Evolutionary conservation across 1,140 invertebrate species (phyloP).

Genomic region (Zeugodacus cucurbitae): DNA sequence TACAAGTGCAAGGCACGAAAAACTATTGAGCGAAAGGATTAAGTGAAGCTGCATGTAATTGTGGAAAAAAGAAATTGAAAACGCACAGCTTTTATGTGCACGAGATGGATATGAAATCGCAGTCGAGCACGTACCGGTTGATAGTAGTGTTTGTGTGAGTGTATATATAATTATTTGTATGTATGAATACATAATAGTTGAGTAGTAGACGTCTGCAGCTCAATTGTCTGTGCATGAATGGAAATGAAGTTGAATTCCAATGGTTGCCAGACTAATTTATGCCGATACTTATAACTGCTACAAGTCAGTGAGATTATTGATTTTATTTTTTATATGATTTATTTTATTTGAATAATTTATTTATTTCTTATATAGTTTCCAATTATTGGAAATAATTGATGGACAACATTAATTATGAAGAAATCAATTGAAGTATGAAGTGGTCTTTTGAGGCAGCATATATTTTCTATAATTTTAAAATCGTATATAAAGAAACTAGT

Average conservation of each 20-base stretch:
- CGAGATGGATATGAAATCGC: neutral
- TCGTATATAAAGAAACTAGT: too few relatives aligned
- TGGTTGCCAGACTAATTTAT: too few relatives aligned
- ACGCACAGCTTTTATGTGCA: neutral
- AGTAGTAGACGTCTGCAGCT: neutral
- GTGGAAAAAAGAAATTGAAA: neutral
- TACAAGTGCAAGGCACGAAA: neutral
- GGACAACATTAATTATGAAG: too few relatives aligned
- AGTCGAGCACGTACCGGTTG: neutral
- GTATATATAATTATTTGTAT: neutral
- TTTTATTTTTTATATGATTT: too few relatives aligned
- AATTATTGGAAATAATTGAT: too few relatives aligned
- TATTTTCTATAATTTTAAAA: too few relatives aligned
- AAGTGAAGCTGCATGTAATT: neutral
- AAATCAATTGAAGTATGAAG: too few relatives aligned
- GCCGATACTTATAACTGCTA: too few relatives aligned
- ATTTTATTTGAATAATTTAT: too few relatives aligned
- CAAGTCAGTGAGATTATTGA: too few relatives aligned
- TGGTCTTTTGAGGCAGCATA: too few relatives aligned
- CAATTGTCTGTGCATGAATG: neutral
- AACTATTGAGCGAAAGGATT: slow-evolving; percentile 33
- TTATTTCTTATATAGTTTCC: too few relatives aligned
- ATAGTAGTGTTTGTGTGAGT: neutral
- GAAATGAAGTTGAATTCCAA: neutral
- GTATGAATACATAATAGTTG: neutral